Evolutionary conservation across 2,113 vertebrate species (phyloP).

Genomic region (Centropus unirufus): DNA sequence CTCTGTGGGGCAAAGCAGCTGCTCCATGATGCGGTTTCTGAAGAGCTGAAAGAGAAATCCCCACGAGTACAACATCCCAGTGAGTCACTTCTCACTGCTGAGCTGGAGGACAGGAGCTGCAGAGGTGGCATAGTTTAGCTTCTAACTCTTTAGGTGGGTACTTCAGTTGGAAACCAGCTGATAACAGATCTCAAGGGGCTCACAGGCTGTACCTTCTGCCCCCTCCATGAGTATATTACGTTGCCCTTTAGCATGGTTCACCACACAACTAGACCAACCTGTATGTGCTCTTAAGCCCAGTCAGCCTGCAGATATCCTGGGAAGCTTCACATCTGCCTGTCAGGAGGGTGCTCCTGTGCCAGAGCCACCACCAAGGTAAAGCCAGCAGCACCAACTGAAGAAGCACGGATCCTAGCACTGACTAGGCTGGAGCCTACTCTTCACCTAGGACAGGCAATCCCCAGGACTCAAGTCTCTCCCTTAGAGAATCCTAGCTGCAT

Average conservation of each 20-base stretch:
- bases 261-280: background rate
- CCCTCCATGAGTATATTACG: background rate
- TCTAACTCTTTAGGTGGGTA: background rate
- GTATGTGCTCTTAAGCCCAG: background rate
- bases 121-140: background rate
- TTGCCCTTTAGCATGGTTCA: background rate
- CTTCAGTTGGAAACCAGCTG: background rate
- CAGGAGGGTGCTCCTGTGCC: background rate
- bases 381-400: background rate
- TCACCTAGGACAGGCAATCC: background rate
- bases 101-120: background rate
- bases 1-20: background rate
- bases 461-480: background rate
- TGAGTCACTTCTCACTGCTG: background rate
- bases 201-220: background rate
- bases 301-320: background rate
- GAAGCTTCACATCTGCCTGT: background rate
- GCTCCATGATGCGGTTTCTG: background rate
- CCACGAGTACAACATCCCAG: accelerated
- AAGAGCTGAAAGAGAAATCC: background rate
- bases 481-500: background rate
- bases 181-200: background rate
- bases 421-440: background rate
- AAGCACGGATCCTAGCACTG: background rate
- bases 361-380: background rate